Conservation (phyloP, 2,888 invertebrate species). For the Drosophila mettleri region DNA sequence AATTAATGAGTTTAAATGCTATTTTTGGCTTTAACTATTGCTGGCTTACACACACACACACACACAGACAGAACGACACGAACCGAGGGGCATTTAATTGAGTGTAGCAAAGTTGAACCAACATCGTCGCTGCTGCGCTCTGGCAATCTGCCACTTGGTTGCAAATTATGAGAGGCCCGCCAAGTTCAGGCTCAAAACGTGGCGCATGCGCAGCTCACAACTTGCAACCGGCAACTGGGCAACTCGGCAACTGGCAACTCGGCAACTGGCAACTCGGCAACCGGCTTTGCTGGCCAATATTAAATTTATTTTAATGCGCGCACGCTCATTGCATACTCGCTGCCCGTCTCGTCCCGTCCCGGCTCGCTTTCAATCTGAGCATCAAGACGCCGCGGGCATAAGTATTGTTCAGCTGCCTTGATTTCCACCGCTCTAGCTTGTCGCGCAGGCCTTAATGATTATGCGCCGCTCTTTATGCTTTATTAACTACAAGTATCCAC, state of each 20-base stretch:
- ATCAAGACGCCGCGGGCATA: constrained; percentile 36
- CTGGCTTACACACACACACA: constrained; percentile 41
- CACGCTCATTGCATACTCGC: constrained; percentile 33
- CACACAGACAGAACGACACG: constrained; percentile 9
- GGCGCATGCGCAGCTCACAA: constrained; percentile 50
- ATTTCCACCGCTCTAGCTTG: constrained; percentile 40
- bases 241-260: constrained; percentile 12
- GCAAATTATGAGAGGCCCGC: constrained; percentile 76
- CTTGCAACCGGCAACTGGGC: constrained; percentile 25
- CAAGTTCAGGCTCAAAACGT: constrained; percentile 74
- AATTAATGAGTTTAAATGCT: constrained; percentile 84
- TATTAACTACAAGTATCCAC: constrained; percentile 35
- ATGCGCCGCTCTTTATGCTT: constrained; percentile 29
- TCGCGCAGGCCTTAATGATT: constrained; percentile 27
- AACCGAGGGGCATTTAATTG: constrained; percentile 65
- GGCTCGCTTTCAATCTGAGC: constrained; percentile 13
- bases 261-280: constrained; percentile 37
- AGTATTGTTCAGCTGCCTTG: constrained; percentile 37
- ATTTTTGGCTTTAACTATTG: constrained; percentile 82
- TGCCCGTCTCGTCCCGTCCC: constrained; percentile 1
- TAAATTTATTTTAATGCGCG: constrained; percentile 77
- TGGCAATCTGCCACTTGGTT: constrained; percentile 44
- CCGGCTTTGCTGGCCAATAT: constrained; percentile 68
- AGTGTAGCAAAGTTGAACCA: constrained; percentile 67
- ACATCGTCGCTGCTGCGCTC: constrained; percentile 34